Percentiles rank a stretch among this genome's conserved stretches.
phyloP scores from a whole-genome alignment of 2,113 vertebrate species.

The Daubentonia madagascariensis region DNA sequence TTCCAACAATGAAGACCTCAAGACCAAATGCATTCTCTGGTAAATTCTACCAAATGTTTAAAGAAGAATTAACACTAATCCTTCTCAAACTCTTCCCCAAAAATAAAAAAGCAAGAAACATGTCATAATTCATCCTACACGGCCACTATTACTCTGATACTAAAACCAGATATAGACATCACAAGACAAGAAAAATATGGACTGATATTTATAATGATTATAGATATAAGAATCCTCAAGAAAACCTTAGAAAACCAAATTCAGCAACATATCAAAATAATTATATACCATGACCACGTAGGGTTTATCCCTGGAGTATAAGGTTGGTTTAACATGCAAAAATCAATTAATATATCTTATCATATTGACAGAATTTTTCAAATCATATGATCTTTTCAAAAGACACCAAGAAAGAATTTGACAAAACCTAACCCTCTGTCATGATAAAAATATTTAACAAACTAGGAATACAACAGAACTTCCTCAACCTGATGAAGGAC shows the following conservation, averaged over 20 bases:
- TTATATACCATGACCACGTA: background rate
- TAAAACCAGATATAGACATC: background rate
- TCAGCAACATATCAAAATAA: background rate
- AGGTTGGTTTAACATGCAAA: background rate
- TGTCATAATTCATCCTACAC: too few relatives aligned
- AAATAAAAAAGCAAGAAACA: too few relatives aligned
- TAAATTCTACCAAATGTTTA: background rate
- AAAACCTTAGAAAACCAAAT: background rate
- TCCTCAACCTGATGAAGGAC: too few relatives aligned
- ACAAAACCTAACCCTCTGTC: background rate
- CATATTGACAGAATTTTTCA: background rate
- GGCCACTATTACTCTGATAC: too few relatives aligned
- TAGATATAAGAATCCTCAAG: background rate
- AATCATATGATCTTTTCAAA: background rate
- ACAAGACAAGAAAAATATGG: background rate
- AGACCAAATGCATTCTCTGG: background rate
- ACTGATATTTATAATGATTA: background rate
- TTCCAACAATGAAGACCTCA: background rate
- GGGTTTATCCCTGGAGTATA: background rate
- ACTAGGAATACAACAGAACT: background rate
- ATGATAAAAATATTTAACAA: background rate
- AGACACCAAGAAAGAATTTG: background rate
- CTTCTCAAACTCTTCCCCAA: too few relatives aligned
- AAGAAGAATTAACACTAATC: too few relatives aligned
- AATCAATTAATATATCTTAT: background rate